A percentile compares a stretch with the other conserved stretches of the same genome.
These are phyloP conservation scores for Calliscelio sp. DNA, from an alignment of 2,888 invertebrate species.

Conservation along the genomic window DNA sequence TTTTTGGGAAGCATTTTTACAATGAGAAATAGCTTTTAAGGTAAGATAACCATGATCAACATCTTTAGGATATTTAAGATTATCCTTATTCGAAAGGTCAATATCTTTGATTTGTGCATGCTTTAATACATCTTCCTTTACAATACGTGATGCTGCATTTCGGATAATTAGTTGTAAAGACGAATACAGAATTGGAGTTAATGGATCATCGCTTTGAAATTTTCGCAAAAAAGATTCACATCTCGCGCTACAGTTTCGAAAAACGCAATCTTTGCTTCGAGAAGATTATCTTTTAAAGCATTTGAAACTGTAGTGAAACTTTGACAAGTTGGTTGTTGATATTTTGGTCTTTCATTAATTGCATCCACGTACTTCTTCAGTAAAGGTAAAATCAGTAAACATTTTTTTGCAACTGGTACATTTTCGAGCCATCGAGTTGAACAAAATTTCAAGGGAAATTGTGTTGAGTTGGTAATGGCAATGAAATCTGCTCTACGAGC, in stretches of 20 bases:
- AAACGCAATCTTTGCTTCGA: slow-evolving; percentile 67
- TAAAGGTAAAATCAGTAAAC: slow-evolving; percentile 16
- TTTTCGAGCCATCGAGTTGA: slow-evolving; percentile 13
- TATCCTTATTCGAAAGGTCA: neutral
- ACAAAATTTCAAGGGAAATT: slow-evolving; percentile 32
- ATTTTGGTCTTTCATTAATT: slow-evolving; percentile 57
- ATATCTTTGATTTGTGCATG: neutral
- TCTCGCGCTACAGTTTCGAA: slow-evolving; percentile 60
- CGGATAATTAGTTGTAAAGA: neutral
- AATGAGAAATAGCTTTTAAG: neutral
- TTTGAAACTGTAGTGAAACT: slow-evolving; percentile 50
- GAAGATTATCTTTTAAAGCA: slow-evolving; percentile 46
- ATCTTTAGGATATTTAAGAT: slow-evolving; percentile 7
- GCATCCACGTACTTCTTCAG: slow-evolving; percentile 71
- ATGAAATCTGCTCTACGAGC: slow-evolving; percentile 9
- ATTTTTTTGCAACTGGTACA: neutral
- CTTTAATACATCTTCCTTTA: slow-evolving; percentile 49
- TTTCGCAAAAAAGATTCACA: slow-evolving; percentile 69
- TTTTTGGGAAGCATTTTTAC: slow-evolving; percentile 40
- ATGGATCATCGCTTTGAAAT: slow-evolving; percentile 70
- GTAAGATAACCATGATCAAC: slow-evolving; percentile 47
- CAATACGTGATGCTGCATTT: slow-evolving; percentile 37
- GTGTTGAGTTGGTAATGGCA: neutral
- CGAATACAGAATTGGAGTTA: slow-evolving; percentile 60
- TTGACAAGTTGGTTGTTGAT: slow-evolving; percentile 26